Conservation (phyloP, 2,888 invertebrate genomes). For the Cactoblastis cactorum region DNA sequence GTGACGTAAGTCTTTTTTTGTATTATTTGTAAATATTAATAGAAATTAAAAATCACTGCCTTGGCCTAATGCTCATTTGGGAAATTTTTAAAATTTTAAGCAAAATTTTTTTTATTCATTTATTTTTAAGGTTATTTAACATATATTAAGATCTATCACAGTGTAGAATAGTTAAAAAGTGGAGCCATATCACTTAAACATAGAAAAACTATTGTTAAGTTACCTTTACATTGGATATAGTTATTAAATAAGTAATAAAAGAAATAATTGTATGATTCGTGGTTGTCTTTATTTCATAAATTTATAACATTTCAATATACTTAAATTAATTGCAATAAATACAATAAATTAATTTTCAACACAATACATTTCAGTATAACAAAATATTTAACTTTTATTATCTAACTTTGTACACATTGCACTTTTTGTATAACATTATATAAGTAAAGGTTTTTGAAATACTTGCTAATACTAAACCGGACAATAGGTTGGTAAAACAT, state of each 20-base stretch:
- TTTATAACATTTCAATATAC: conserved; percentile 21
- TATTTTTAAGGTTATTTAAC: not conserved
- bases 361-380: conserved; percentile 24
- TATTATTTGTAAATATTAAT: conserved; percentile 20
- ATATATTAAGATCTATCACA: conserved; percentile 7
- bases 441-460: not conserved
- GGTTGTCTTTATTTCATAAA: conserved; percentile 49
- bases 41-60: conserved; percentile 30
- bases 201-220: conserved; percentile 61
- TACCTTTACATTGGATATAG: conserved; percentile 48
- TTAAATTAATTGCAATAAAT: conserved; percentile 22
- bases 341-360: conserved; percentile 29
- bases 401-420: conserved; percentile 5
- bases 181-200: conserved; percentile 71
- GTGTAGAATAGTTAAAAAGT: conserved; percentile 32
- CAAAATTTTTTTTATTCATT: conserved; percentile 14
- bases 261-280: conserved; percentile 35
- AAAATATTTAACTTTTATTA: not conserved
- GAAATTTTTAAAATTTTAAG: not conserved
- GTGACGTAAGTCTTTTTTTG: conserved; percentile 17
- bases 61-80: conserved; percentile 28
- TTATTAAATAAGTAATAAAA: conserved; percentile 36
- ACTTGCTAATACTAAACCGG: not conserved
- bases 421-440: not conserved
- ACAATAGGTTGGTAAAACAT: too few species aligned